Conservation (phyloP, 2,888 invertebrate species). For the Sialis fuliginosa region DNA sequence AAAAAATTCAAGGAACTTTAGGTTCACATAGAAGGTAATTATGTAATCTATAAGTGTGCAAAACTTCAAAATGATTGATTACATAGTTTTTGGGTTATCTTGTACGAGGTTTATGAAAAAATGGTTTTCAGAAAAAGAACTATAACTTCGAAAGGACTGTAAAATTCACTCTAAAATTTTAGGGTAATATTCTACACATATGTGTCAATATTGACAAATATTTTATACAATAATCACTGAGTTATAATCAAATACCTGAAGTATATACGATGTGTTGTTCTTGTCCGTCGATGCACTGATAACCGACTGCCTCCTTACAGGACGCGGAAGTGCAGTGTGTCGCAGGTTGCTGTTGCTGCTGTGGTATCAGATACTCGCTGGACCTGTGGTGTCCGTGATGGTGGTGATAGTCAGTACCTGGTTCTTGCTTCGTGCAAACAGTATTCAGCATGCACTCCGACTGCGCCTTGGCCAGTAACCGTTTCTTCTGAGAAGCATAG, state of each 20-base stretch:
- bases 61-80: too few species aligned
- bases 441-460: conserved; percentile 46
- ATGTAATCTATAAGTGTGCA: too few species aligned
- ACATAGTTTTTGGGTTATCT: too few species aligned
- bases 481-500: conserved; percentile 76
- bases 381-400: conserved; percentile 27
- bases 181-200: too few species aligned
- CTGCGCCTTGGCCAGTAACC: conserved; percentile 73
- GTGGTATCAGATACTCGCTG: conserved; percentile 14
- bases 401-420: conserved; percentile 29
- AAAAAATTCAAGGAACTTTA: too few species aligned
- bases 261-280: conserved; percentile 31
- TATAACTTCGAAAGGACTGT: too few species aligned
- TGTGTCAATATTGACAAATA: too few species aligned
- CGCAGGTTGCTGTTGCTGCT: conserved; percentile 12
- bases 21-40: too few species aligned
- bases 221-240: too few species aligned
- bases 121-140: too few species aligned
- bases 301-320: conserved; percentile 31
- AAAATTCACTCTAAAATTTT: too few species aligned
- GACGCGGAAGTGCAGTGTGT: conserved; percentile 22
- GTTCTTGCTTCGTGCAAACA: conserved; percentile 42
- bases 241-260: conserved; percentile 11
- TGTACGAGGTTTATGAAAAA: too few species aligned
- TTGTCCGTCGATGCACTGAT: conserved; percentile 28